Percentiles rank a stretch among this genome's conserved stretches.
Conservation (phyloP, 2,113 vertebrate species). For the Cisticola juncidis region DNA sequence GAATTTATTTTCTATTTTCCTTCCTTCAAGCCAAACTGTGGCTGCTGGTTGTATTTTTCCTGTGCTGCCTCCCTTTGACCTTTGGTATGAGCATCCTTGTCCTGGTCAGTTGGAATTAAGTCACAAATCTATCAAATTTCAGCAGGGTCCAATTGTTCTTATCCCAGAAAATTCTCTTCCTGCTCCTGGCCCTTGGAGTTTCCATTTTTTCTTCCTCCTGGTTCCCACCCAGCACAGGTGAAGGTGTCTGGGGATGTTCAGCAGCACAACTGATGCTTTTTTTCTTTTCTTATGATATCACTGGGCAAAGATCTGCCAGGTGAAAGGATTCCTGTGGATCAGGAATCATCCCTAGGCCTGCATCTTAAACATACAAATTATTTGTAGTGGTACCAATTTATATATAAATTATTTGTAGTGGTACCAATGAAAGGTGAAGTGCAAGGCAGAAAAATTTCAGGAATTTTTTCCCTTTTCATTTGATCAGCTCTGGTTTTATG, state of each 20-base stretch:
- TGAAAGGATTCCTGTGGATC: background rate
- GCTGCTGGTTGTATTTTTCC: background rate
- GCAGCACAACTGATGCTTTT: background rate
- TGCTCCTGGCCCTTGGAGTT: background rate
- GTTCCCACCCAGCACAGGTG: background rate
- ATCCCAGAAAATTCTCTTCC: background rate
- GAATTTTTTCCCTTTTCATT: background rate
- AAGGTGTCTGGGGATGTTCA: background rate
- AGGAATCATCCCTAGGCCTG: background rate
- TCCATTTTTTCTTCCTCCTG: background rate
- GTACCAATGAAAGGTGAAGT: background rate
- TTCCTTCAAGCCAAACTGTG: background rate
- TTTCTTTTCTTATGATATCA: background rate
- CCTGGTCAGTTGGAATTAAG: background rate
- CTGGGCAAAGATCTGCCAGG: background rate
- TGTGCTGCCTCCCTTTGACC: background rate
- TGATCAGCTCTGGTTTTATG: background rate
- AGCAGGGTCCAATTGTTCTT: background rate
- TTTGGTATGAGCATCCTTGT: background rate
- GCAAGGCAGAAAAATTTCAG: background rate
- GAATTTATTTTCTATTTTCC: background rate
- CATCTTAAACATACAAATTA: background rate
- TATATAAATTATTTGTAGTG: rapidly evolving
- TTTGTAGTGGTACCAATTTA: too few species aligned
- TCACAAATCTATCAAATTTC: background rate